Evolutionary conservation across 2,797 vertebrate species (phyloP).

Genomic region (Pempheris klunzingeri): DNA sequence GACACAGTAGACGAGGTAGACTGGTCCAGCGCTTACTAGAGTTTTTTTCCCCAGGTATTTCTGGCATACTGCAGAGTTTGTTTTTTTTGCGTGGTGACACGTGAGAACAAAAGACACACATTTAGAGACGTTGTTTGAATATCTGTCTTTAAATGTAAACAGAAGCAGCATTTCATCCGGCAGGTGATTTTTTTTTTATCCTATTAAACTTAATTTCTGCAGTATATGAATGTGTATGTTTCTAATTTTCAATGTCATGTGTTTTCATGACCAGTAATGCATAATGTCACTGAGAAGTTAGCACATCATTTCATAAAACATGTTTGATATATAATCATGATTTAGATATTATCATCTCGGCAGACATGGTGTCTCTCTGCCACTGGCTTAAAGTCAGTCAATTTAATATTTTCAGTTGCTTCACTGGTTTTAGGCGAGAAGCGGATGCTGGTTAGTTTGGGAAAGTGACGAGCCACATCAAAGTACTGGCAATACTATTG

Average conservation of each 20-base stretch:
- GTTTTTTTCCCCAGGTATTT: too few species aligned
- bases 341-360: slow-evolving; percentile 6
- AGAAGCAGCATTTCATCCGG: slow-evolving; percentile 3
- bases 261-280: neutral
- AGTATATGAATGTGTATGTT: neutral
- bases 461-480: slow-evolving; percentile 48
- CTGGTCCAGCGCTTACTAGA: too few species aligned
- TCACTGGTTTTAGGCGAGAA: slow-evolving; percentile 15
- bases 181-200: neutral
- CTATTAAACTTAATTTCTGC: neutral
- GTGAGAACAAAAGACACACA: too few species aligned
- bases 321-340: slow-evolving; percentile 14
- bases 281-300: slow-evolving; percentile 8
- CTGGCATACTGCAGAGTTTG: too few species aligned
- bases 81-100: too few species aligned
- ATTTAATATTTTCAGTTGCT: slow-evolving; percentile 24
- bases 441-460: slow-evolving; percentile 17
- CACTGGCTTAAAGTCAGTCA: neutral
- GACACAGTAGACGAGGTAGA: too few species aligned
- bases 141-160: neutral
- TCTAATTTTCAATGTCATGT: neutral
- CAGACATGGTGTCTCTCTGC: slow-evolving; percentile 6
- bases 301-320: neutral
- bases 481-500: slow-evolving; percentile 40
- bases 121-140: too few species aligned